These are phyloP conservation scores for Neoarius graeffei DNA, from an alignment of 2,113 vertebrate species.

Conservation along the genomic window DNA sequence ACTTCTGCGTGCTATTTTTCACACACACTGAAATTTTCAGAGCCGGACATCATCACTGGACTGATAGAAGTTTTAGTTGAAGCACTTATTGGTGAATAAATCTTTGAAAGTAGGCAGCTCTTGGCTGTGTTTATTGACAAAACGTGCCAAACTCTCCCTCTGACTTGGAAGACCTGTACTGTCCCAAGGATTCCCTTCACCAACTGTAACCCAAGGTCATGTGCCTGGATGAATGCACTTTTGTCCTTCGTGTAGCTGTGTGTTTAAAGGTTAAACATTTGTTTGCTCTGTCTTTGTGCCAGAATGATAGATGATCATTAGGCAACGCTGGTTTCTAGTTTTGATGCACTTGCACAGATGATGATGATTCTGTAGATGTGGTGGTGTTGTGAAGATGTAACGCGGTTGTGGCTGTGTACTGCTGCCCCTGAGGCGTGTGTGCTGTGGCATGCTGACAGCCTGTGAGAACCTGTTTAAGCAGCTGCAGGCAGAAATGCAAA, in stretches of 20 bases:
- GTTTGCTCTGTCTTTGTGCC: not conserved
- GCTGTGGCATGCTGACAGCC: constrained; percentile 29
- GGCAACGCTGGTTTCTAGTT: not conserved
- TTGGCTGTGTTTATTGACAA: not conserved
- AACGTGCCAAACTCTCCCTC: not conserved
- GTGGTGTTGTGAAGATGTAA: constrained; percentile 2
- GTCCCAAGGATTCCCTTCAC: not conserved
- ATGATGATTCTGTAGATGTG: not conserved
- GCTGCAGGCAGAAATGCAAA: constrained; percentile 26
- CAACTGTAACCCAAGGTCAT: constrained; percentile 1
- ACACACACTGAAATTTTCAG: not conserved
- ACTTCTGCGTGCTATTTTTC: not conserved
- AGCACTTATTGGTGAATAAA: not conserved
- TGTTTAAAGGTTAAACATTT: constrained; percentile 11
- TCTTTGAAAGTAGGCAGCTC: not conserved
- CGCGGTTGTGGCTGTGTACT: not conserved
- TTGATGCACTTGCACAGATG: not conserved
- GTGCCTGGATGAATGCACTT: not conserved
- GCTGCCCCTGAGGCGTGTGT: constrained; percentile 14
- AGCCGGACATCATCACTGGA: not conserved
- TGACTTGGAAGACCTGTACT: not conserved
- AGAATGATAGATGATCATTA: not conserved
- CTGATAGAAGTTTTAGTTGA: not conserved
- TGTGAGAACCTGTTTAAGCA: constrained; percentile 44
- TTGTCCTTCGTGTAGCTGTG: constrained; percentile 1